Percentiles rank a stretch among this genome's conserved stretches.
Evolutionary conservation across 2,888 invertebrate species (phyloP).

Genomic region (Cheilosia vulpina): DNA sequence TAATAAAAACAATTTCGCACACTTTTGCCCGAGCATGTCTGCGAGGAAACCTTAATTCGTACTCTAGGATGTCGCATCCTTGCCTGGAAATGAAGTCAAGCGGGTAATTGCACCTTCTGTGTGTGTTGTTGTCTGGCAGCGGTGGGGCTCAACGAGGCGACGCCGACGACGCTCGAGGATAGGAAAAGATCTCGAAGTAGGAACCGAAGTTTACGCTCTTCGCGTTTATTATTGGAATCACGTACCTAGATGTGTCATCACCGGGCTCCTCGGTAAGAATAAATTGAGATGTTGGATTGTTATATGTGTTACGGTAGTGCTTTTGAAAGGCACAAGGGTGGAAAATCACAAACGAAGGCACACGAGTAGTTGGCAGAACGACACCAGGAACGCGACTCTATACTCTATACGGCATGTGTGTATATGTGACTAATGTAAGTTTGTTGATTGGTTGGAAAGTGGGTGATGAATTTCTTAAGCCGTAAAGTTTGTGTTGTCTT

Average conservation of each 20-base stretch:
- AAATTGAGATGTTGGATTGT: conserved; percentile 69
- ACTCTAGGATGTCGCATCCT: conserved; percentile 65
- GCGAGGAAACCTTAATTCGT: conserved; percentile 67
- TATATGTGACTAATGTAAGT: conserved; percentile 36
- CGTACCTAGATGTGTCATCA: conserved; percentile 72
- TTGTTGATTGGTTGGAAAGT: conserved; percentile 66
- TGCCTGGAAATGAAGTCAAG: conserved; percentile 71
- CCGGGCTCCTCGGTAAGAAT: conserved; percentile 67
- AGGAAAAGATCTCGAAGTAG: conserved; percentile 49
- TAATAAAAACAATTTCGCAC: conserved; percentile 71
- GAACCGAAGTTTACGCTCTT: conserved; percentile 53
- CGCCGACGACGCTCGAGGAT: conserved; percentile 2
- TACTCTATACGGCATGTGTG: background rate
- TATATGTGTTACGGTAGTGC: conserved; percentile 59
- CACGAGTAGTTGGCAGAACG: conserved; percentile 11
- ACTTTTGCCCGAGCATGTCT: conserved; percentile 55
- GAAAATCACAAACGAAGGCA: conserved; percentile 60
- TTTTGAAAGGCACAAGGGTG: conserved; percentile 64
- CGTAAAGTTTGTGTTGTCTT: conserved; percentile 41
- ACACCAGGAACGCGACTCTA: background rate
- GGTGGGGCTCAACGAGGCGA: background rate
- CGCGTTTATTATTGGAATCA: conserved; percentile 72
- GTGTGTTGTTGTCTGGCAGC: conserved; percentile 32
- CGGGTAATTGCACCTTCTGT: conserved; percentile 72
- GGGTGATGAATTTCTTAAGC: conserved; percentile 62